Conservation (phyloP, 2,888 invertebrate genomes). For the Tridacna gigas region DNA sequence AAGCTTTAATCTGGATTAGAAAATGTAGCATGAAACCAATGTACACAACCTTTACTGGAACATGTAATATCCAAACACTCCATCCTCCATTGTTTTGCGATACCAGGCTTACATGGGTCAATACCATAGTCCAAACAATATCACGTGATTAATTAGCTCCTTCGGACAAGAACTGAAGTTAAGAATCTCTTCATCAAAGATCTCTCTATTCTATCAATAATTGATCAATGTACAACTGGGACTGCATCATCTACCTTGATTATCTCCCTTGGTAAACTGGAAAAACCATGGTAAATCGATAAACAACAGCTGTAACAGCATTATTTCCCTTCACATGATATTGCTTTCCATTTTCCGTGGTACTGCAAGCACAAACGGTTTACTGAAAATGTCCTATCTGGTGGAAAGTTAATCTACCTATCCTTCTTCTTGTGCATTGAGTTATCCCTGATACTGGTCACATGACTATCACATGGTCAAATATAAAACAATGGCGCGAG, state of each 20-base stretch:
- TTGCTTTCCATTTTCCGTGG: neutral
- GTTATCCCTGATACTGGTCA: neutral
- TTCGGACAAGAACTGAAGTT: constrained; percentile 15
- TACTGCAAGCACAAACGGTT: neutral
- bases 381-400: too few relatives aligned
- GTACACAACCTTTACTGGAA: neutral
- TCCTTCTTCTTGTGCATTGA: neutral
- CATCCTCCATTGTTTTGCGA: constrained; percentile 6
- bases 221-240: neutral
- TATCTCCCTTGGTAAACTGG: neutral
- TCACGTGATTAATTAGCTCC: constrained; percentile 27
- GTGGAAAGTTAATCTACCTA: too few relatives aligned
- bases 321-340: neutral
- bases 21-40: too few relatives aligned
- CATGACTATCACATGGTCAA: constrained; percentile 13
- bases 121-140: neutral
- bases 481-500: constrained; percentile 17
- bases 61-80: neutral
- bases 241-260: constrained; percentile 8
- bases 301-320: neutral
- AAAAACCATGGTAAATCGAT: neutral
- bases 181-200: constrained; percentile 24
- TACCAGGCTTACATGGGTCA: neutral
- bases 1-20: too few relatives aligned
- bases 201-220: constrained; percentile 9